Evolutionary conservation across 2,113 vertebrate species (phyloP), one percentile per base, ranked within the genome.

Genomic region (Diphyllodes magnificus): DNA sequence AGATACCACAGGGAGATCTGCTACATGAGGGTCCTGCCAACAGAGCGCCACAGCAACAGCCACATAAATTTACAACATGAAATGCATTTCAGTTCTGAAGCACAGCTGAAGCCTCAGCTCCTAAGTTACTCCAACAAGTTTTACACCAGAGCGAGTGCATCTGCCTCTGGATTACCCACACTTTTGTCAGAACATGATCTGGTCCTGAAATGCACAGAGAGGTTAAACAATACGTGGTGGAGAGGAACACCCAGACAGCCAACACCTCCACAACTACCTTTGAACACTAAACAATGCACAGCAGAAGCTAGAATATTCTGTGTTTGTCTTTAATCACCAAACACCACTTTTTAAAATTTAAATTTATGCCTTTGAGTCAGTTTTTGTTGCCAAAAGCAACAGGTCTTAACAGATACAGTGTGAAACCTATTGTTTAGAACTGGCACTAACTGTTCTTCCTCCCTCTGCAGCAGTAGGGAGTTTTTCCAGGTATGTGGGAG

Each of bases 401-500:
- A 97, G 82, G 97, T 97, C 96, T 95, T 92, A 96, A 97, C 93
- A 97, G 86, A 97, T 97, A 72, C 15, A 89, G 65, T 85, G 80
- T 79, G 94, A 97, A 96, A 84, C 90, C 95, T 95, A 97, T 97
- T 98, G 96, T 98, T 97, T 97, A 90, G 87, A 96, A 94, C 92
- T 96, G 93, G 95, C 92, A 97, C 82, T 89, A 54, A 45, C 86
- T 82, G 76, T 92, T 97, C 84, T 44, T 98, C 95, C 95, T 97
- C 91, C 59, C 75, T 97, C 93, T 97, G 94, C 57, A 95, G 86
- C 82, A 94, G 92, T 83, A 93, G 94, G 96, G 93, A 96, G 77
- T 92, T 97, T 96, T 97, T 97, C 96, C 97, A 98, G 97, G 97
- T 98, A 97, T 96, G 97, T 97, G 96, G 97, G 97, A 97, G 97